These are phyloP conservation scores for Nephrocerus scutellatus DNA, from an alignment of 2,888 invertebrate genomes.

Conservation along the genomic window DNA sequence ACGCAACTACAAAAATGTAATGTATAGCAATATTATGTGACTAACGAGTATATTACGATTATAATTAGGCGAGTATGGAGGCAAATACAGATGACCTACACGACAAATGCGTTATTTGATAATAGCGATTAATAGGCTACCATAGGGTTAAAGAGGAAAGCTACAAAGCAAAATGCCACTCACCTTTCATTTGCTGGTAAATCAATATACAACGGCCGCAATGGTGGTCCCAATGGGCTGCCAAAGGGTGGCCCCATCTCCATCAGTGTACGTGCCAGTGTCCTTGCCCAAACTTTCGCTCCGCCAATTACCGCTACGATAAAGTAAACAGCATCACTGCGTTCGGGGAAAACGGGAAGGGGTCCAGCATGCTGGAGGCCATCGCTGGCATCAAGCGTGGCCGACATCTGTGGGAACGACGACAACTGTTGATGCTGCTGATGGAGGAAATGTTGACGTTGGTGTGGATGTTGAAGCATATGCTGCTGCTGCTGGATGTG, in stretches of 20 bases:
- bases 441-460: neutral
- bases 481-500: neutral
- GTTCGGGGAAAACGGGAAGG: conserved; percentile 29
- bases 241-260: conserved; percentile 34
- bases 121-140: too few species aligned
- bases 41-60: too few species aligned
- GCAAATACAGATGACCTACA: too few species aligned
- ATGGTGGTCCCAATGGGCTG: conserved; percentile 29
- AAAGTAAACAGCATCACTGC: conserved; percentile 31
- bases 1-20: too few species aligned
- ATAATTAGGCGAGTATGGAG: too few species aligned
- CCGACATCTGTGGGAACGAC: conserved; percentile 13
- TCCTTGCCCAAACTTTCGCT: conserved; percentile 30
- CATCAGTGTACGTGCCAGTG: conserved; percentile 26
- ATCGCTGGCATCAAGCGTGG: conserved; percentile 9
- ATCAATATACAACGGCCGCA: conserved; percentile 31
- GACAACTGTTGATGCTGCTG: too few species aligned
- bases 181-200: conserved; percentile 32
- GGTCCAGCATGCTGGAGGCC: conserved; percentile 12
- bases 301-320: conserved; percentile 33
- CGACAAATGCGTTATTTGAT: too few species aligned
- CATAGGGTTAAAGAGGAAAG: too few species aligned
- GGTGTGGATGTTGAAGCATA: neutral
- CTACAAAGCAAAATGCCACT: too few species aligned
- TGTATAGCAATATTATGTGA: too few species aligned